phyloP scores from a whole-genome alignment of 2,797 vertebrate species.

The Galagoides demidoff region DNA sequence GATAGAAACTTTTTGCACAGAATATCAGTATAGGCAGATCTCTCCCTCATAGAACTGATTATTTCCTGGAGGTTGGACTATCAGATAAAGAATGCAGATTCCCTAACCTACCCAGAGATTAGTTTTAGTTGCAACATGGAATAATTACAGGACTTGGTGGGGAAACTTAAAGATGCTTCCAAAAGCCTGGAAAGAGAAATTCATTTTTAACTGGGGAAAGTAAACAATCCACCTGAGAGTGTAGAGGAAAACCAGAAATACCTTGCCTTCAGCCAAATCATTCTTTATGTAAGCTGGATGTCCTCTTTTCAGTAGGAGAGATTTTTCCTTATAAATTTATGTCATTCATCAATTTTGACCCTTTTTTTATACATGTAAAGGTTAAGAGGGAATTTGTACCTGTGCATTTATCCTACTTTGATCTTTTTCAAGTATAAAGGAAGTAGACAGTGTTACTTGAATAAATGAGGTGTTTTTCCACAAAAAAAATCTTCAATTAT shows the following conservation, averaged over 20 bases:
- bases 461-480: constrained; percentile 69
- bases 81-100: constrained; percentile 92
- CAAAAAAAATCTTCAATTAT: background rate
- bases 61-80: constrained; percentile 95
- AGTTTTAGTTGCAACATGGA: constrained; percentile 96
- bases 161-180: constrained; percentile 98
- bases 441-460: constrained; percentile 34
- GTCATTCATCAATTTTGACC: constrained; percentile 28
- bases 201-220: constrained; percentile 90
- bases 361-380: constrained; percentile 20
- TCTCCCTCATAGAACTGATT: constrained; percentile 92
- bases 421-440: constrained; percentile 35
- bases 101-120: constrained; percentile 89
- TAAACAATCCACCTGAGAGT: constrained; percentile 57
- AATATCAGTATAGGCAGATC: constrained; percentile 94
- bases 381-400: constrained; percentile 18
- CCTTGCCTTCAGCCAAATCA: background rate
- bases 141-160: constrained; percentile 98
- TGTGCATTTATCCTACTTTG: background rate
- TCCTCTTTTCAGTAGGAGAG: constrained; percentile 4
- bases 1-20: constrained; percentile 92
- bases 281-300: constrained; percentile 22
- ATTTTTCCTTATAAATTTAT: background rate
- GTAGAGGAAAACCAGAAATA: constrained; percentile 66
- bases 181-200: constrained; percentile 97